These are phyloP conservation scores for Myotis findleyi DNA, from an alignment of 2,797 vertebrate genomes.

Conservation along the genomic window DNA sequence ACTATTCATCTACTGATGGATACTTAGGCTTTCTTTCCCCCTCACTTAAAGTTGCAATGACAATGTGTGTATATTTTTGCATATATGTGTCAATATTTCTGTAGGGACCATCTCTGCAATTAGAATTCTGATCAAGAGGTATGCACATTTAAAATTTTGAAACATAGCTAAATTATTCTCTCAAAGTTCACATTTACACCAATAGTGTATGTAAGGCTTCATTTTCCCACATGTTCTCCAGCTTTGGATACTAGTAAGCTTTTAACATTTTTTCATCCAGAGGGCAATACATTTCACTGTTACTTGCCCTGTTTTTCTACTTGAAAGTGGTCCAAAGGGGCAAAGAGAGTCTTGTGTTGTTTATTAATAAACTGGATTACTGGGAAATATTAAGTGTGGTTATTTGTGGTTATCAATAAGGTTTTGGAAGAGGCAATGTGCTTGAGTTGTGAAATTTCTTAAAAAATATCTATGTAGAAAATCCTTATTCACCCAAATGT, in stretches of 20 bases:
- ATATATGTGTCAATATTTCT: conserved; percentile 12
- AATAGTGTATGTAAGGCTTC: not conserved
- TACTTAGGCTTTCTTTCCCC: not conserved
- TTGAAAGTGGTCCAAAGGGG: conserved; percentile 62
- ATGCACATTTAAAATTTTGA: conserved; percentile 38
- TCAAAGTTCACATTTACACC: conserved; percentile 22
- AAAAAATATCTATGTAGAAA: conserved; percentile 60
- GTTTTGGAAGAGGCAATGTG: conserved; percentile 44
- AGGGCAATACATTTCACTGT: conserved; percentile 63
- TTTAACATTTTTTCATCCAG: conserved; percentile 40
- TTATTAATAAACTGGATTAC: conserved; percentile 57
- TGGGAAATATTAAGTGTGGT: conserved; percentile 48
- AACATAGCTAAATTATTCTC: not conserved
- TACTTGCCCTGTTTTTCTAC: conserved; percentile 65
- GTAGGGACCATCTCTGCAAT: not conserved
- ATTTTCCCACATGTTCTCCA: conserved; percentile 46
- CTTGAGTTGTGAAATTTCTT: conserved; percentile 59
- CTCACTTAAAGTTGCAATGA: conserved; percentile 26
- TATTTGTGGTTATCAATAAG: conserved; percentile 45
- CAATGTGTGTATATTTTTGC: conserved; percentile 18
- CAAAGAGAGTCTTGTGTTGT: conserved; percentile 41
- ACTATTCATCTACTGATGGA: conserved; percentile 17
- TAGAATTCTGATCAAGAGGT: conserved; percentile 57
- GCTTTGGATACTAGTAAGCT: conserved; percentile 41
- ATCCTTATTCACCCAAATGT: conserved; percentile 57